These are phyloP conservation scores for Pipistrellus pipistrellus DNA, from an alignment of 2,797 vertebrate species.

Conservation along the genomic window DNA sequence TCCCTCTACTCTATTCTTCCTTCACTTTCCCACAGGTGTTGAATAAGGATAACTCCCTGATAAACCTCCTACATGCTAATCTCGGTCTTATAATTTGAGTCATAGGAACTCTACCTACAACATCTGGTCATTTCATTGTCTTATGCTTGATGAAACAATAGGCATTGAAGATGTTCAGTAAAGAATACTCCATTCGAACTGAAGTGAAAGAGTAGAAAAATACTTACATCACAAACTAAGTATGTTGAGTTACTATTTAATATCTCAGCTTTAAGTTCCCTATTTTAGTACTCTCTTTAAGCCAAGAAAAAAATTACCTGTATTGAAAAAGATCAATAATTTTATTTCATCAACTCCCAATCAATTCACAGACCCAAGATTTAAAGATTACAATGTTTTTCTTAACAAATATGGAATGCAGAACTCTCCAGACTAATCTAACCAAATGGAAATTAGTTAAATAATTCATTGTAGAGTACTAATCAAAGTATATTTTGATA, in stretches of 20 bases:
- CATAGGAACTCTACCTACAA: neutral
- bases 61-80: neutral
- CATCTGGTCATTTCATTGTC: neutral
- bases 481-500: conserved; percentile 9
- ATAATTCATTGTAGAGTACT: neutral
- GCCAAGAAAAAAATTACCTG: neutral
- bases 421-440: conserved; percentile 26
- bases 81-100: neutral
- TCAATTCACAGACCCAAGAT: conserved; percentile 2
- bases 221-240: neutral
- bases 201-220: neutral
- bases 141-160: neutral
- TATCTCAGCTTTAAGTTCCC: neutral
- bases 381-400: neutral
- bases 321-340: neutral
- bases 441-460: neutral
- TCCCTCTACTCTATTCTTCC: neutral
- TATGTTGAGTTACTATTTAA: neutral
- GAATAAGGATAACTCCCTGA: neutral
- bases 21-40: neutral
- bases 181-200: neutral
- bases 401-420: neutral
- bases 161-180: neutral
- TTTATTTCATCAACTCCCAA: conserved; percentile 23
- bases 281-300: neutral